Percentiles rank a stretch among this genome's conserved stretches.
Conservation (phyloP, 2,797 vertebrate genomes). For the Onychomys arenicola region DNA sequence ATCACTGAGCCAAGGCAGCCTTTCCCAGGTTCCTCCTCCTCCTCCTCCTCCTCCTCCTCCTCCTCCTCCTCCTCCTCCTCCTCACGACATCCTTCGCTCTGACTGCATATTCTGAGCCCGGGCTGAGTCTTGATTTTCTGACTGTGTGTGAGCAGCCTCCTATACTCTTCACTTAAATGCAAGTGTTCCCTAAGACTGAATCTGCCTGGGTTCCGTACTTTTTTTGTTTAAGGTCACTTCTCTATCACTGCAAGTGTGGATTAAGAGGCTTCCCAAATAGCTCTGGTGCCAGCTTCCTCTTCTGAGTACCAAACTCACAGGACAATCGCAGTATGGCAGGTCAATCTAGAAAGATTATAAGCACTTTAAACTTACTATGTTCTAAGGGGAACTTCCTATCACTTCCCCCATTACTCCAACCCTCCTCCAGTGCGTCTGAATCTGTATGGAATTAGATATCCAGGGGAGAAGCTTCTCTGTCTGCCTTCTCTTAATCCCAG, state of each 20-base stretch:
- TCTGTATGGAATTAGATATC: not conserved
- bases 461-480: not conserved
- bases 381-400: constrained; percentile 28
- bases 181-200: not conserved
- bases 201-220: not conserved
- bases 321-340: not conserved
- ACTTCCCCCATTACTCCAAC: not conserved
- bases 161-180: not conserved
- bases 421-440: not conserved
- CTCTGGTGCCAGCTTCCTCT: constrained; percentile 17
- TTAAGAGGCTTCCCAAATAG: not conserved
- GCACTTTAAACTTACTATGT: not conserved
- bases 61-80: not conserved
- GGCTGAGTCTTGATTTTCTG: not conserved
- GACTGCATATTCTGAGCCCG: not conserved
- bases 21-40: not conserved
- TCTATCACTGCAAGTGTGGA: constrained; percentile 35
- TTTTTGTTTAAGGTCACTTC: not conserved
- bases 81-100: not conserved
- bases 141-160: not conserved
- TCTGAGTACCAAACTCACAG: not conserved
- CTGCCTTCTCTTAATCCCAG: not conserved
- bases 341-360: not conserved
- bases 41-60: not conserved
- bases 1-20: not conserved